These are phyloP conservation scores for Bradypodion ventrale DNA, from an alignment of 2,797 vertebrate species.

Conservation along the genomic window DNA sequence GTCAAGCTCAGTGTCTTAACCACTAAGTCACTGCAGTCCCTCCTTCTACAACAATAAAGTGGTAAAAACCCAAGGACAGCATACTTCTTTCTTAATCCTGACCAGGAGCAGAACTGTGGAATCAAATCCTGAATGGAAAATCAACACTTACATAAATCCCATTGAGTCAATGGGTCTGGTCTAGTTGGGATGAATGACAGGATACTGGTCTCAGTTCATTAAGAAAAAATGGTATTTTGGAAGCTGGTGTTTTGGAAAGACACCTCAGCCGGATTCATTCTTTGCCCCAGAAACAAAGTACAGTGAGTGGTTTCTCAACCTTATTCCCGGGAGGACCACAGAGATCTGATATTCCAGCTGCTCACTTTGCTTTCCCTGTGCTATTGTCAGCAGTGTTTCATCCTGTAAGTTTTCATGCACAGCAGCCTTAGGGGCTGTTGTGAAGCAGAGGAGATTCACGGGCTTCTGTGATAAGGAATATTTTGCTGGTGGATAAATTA, in stretches of 20 bases:
- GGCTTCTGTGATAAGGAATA: slow-evolving; percentile 43
- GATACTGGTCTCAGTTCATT: not conserved
- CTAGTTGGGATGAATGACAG: too few relatives aligned
- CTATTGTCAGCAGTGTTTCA: not conserved
- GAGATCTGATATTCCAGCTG: slow-evolving; percentile 9
- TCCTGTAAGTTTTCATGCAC: slow-evolving; percentile 27
- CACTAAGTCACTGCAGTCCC: too few relatives aligned
- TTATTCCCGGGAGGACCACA: not conserved
- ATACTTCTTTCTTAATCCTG: too few relatives aligned
- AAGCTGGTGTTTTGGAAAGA: not conserved
- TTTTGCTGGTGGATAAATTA: slow-evolving; percentile 38
- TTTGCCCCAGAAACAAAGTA: slow-evolving; percentile 7
- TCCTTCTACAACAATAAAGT: too few relatives aligned
- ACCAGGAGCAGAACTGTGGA: too few relatives aligned
- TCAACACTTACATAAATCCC: too few relatives aligned
- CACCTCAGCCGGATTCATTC: slow-evolving; percentile 6
- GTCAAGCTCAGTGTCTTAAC: too few relatives aligned
- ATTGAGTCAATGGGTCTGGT: too few relatives aligned
- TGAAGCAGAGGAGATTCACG: slow-evolving; percentile 28
- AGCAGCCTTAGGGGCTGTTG: slow-evolving; percentile 18
- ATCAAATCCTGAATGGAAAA: too few relatives aligned
- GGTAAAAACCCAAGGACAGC: too few relatives aligned
- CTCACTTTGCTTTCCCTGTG: slow-evolving; percentile 14
- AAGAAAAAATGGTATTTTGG: not conserved
- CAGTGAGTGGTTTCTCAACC: slow-evolving; percentile 6